A percentile compares a stretch with the other conserved stretches of the same genome.
phyloP scores from a whole-genome alignment of 2,888 invertebrate genomes.

The Tipula lateralis region DNA sequence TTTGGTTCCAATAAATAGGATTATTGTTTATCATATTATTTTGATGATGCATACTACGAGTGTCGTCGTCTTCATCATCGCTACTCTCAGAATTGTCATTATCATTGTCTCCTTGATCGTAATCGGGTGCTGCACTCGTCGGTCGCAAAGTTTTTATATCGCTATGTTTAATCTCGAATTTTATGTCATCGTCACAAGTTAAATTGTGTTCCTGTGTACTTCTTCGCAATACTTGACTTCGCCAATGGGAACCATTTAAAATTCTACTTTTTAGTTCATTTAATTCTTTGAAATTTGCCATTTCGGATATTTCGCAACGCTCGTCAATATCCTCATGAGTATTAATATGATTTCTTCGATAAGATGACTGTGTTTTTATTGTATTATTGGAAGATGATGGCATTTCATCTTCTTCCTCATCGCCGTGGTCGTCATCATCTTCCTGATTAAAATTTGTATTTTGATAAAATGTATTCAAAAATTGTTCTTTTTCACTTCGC shows the following conservation, averaged over 20 bases:
- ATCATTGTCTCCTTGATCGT: constrained; percentile 39
- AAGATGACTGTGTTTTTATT: constrained; percentile 34
- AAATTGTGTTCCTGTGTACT: constrained; percentile 35
- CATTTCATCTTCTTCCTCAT: constrained; percentile 35
- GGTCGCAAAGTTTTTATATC: constrained; percentile 38
- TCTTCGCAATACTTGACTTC: constrained; percentile 35
- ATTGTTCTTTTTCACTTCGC: constrained; percentile 34
- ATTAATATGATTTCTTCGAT: neutral
- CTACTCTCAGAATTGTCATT: constrained; percentile 56
- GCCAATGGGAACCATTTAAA: constrained; percentile 36
- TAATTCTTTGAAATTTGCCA: constrained; percentile 36
- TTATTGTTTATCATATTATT: neutral
- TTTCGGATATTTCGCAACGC: constrained; percentile 36
- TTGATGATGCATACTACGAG: neutral
- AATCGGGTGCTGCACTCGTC: neutral
- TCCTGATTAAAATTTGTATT: constrained; percentile 36
- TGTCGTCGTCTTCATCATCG: constrained; percentile 52
- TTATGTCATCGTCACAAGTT: constrained; percentile 39
- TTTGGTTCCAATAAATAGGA: constrained; percentile 26
- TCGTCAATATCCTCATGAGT: constrained; percentile 33
- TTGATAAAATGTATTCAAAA: constrained; percentile 37
- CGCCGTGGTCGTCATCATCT: constrained; percentile 31
- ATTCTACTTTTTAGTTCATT: constrained; percentile 36
- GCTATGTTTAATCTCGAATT: constrained; percentile 39
- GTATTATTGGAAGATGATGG: constrained; percentile 37